phyloP scores from a whole-genome alignment of 2,113 vertebrate genomes.

The Rhabdomys dilectus region DNA sequence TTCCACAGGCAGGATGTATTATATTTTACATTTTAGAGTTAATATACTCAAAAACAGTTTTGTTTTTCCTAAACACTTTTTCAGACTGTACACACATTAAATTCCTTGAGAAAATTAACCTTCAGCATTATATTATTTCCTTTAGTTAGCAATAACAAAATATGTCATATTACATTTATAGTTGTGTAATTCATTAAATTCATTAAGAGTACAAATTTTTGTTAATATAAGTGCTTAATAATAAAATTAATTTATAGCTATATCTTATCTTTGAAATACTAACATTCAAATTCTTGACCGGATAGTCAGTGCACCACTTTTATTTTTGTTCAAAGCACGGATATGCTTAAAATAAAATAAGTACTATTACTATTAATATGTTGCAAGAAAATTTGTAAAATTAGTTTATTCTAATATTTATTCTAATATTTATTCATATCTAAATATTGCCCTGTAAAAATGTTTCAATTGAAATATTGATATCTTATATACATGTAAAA shows the following conservation, averaged over 20 bases:
- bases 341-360: not conserved
- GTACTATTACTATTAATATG: not conserved
- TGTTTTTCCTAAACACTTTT: not conserved
- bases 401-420: not conserved
- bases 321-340: not conserved
- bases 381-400: not conserved
- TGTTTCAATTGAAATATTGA: slow-evolving; percentile 7
- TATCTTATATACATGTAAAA: not conserved
- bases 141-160: not conserved
- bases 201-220: not conserved
- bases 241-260: not conserved
- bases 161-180: not conserved
- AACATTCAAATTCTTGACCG: slow-evolving; percentile 6
- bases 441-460: not conserved
- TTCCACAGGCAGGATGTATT: not conserved
- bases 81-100: not conserved
- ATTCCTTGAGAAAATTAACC: not conserved
- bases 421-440: no score
- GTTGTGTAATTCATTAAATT: not conserved
- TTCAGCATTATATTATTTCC: slow-evolving; percentile 12
- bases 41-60: not conserved
- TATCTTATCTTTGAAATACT: not conserved
- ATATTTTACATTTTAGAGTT: slow-evolving; percentile 27
- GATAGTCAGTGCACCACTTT: not conserved
- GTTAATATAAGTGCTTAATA: not conserved